Percentiles rank a stretch among this genome's conserved stretches.
Evolutionary conservation across 2,888 invertebrate genomes (phyloP).

Genomic region (Polydrusus tereticollis): DNA sequence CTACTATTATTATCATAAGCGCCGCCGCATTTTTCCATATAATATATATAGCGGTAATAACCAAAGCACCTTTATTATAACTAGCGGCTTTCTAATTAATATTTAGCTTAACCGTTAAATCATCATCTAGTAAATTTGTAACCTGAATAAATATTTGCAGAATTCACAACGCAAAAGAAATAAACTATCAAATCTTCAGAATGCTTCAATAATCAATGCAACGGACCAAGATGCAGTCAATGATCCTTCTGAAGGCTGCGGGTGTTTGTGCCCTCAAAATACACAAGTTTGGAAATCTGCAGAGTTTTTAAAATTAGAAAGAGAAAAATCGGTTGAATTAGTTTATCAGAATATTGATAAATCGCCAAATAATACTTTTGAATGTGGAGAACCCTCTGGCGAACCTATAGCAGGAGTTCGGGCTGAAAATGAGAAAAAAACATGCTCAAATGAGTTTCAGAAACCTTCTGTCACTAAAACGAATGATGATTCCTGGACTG

Average conservation of each 20-base stretch:
- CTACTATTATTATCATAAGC: too few relatives aligned
- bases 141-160: slow-evolving; percentile 3
- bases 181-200: neutral
- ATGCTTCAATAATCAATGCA: neutral
- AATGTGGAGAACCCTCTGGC: slow-evolving; percentile 18
- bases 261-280: neutral
- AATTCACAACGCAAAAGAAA: neutral
- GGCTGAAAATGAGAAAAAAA: neutral
- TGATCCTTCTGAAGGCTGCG: neutral
- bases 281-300: neutral
- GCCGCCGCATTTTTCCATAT: too few relatives aligned
- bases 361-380: neutral
- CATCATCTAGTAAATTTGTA: too few relatives aligned
- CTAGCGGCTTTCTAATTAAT: too few relatives aligned
- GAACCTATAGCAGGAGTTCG: neutral
- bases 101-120: too few relatives aligned
- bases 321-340: too few relatives aligned
- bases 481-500: slow-evolving; percentile 55
- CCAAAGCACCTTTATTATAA: too few relatives aligned
- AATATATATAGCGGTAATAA: too few relatives aligned
- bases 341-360: neutral
- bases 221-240: neutral
- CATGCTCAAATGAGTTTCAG: neutral
- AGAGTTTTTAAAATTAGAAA: slow-evolving; percentile 5
- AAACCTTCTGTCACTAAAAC: slow-evolving; percentile 9